A percentile compares a stretch with the other conserved stretches of the same genome.
These are phyloP conservation scores for Epistrophella euchroma DNA, from an alignment of 2,888 invertebrate species.

Conservation along the genomic window DNA sequence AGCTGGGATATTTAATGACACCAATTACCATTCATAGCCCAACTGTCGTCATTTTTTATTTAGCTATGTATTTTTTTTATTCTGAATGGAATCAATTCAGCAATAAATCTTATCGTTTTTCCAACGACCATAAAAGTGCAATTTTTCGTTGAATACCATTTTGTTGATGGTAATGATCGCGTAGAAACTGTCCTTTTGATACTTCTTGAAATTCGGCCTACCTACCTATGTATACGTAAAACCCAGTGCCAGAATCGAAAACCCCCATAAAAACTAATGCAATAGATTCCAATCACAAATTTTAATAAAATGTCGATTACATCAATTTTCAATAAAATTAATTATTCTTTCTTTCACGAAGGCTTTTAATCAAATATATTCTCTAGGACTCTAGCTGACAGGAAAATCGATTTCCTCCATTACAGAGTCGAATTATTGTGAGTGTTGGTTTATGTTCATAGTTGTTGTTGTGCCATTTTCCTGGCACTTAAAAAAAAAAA, in stretches of 20 bases:
- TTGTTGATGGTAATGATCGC: too few species aligned
- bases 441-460: constrained; percentile 16
- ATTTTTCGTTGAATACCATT: too few species aligned
- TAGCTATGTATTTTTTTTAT: too few species aligned
- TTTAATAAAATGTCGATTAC: constrained; percentile 36
- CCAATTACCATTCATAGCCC: too few species aligned
- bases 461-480: constrained; percentile 7
- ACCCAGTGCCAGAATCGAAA: neutral
- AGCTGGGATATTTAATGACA: too few species aligned
- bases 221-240: too few species aligned
- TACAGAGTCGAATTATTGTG: neutral
- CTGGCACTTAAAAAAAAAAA: constrained; percentile 9
- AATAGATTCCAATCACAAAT: constrained; percentile 14
- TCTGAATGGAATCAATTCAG: too few species aligned
- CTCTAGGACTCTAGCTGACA: constrained; percentile 8
- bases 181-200: too few species aligned
- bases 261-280: constrained; percentile 2
- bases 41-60: too few species aligned
- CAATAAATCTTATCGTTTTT: too few species aligned
- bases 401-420: constrained; percentile 51
- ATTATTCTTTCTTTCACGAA: constrained; percentile 27
- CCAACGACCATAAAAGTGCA: too few species aligned
- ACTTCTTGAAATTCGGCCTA: too few species aligned
- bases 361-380: neutral
- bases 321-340: constrained; percentile 52